phyloP scores from a whole-genome alignment of 2,888 invertebrate genomes.

The Limnephilus marmoratus region DNA sequence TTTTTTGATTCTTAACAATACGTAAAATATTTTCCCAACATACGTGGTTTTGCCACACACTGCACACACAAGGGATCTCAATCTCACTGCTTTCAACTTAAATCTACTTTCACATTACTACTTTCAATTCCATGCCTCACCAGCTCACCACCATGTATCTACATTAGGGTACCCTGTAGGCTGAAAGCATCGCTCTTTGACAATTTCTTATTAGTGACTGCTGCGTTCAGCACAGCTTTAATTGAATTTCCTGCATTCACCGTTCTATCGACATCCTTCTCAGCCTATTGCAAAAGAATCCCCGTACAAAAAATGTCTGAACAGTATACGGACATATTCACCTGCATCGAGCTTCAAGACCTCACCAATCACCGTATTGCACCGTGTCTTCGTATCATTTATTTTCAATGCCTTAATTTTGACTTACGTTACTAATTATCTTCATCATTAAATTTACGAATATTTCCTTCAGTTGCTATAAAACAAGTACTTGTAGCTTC shows the following conservation, averaged over 20 bases:
- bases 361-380: not conserved
- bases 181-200: not conserved
- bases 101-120: too few relatives aligned
- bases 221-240: not conserved
- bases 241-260: not conserved
- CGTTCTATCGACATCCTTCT: not conserved
- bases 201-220: not conserved
- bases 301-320: not conserved
- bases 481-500: too few relatives aligned
- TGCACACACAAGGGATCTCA: too few relatives aligned
- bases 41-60: too few relatives aligned
- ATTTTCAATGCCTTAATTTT: not conserved
- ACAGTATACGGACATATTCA: not conserved
- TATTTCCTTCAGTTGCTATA: too few relatives aligned
- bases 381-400: not conserved
- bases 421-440: not conserved
- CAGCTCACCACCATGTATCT: too few relatives aligned
- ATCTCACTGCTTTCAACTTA: too few relatives aligned
- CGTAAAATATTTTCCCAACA: too few relatives aligned
- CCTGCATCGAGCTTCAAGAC: not conserved
- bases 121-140: not conserved
- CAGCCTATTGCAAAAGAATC: not conserved
- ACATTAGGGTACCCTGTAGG: too few relatives aligned
- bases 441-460: too few relatives aligned
- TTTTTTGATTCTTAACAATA: too few relatives aligned